A percentile compares a stretch with the other conserved stretches of the same genome.
These are phyloP conservation scores for Halcyon leucocephala DNA, from an alignment of 2,797 vertebrate species.

Conservation along the genomic window DNA sequence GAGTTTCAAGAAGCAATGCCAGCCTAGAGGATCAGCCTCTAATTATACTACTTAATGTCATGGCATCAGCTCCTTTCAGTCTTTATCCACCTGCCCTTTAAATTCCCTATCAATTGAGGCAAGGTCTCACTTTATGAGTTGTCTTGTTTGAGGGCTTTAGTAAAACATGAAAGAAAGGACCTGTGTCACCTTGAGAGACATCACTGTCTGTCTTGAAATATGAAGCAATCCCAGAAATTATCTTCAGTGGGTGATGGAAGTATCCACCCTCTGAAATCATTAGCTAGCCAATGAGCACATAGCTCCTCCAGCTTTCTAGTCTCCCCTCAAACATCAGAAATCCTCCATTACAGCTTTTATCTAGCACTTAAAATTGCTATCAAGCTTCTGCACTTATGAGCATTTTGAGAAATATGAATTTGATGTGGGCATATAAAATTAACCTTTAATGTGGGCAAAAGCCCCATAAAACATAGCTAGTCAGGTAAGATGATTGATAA, in stretches of 20 bases:
- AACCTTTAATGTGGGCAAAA: not conserved
- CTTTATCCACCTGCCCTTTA: constrained; percentile 16
- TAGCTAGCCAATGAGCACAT: not conserved
- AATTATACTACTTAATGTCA: not conserved
- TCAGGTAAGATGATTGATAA: not conserved
- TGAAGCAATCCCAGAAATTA: not conserved
- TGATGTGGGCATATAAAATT: not conserved
- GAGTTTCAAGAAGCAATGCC: not conserved
- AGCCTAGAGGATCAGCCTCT: not conserved
- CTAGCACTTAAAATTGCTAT: not conserved
- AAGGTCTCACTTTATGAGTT: not conserved
- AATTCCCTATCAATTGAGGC: not conserved
- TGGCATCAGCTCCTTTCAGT: not conserved
- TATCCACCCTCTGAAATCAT: not conserved
- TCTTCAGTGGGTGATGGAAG: not conserved
- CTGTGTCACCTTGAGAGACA: not conserved
- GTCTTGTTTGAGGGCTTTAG: not conserved
- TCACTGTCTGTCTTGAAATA: not conserved
- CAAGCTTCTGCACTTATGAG: not conserved
- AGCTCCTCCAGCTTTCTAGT: not conserved
- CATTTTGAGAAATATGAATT: not conserved
- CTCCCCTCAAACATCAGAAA: not conserved
- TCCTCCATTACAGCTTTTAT: not conserved
- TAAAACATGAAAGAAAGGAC: not conserved
- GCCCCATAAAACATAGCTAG: not conserved